These are phyloP conservation scores for Alligator sinensis DNA, from an alignment of 2,113 vertebrate genomes.

Conservation along the genomic window DNA sequence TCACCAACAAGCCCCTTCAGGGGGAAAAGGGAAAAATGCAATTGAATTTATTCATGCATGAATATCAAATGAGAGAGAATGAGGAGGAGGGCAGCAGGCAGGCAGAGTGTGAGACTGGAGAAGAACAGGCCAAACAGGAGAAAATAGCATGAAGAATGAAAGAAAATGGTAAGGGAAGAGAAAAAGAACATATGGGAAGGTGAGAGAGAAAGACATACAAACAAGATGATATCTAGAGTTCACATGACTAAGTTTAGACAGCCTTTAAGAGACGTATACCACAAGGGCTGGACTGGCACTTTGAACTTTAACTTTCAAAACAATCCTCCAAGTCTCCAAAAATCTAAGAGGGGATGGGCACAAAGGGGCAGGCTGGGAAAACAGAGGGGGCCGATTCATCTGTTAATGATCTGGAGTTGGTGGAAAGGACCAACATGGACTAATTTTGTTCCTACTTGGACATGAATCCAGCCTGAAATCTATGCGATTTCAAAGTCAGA, in stretches of 20 bases:
- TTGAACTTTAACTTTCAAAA: neutral
- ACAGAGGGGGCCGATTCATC: accelerated
- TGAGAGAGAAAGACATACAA: neutral
- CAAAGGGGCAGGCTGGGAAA: neutral
- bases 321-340: neutral
- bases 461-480: neutral
- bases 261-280: neutral
- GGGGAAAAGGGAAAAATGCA: slow-evolving; percentile 64
- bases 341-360: neutral
- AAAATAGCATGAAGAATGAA: neutral
- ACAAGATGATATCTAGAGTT: neutral
- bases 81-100: slow-evolving; percentile 43
- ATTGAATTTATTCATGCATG: slow-evolving; percentile 77
- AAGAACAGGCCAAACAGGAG: neutral
- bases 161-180: neutral
- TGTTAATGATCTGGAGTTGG: neutral
- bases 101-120: neutral
- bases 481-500: accelerated
- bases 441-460: neutral
- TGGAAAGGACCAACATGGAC: neutral
- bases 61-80: slow-evolving; percentile 73
- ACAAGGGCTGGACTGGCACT: neutral
- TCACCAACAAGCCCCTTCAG: slow-evolving; percentile 73
- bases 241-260: neutral
- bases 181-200: neutral